Base-by-base conservation (phyloP, 2,113 vertebrate genomes). In the Mastomys coucha region DNA sequence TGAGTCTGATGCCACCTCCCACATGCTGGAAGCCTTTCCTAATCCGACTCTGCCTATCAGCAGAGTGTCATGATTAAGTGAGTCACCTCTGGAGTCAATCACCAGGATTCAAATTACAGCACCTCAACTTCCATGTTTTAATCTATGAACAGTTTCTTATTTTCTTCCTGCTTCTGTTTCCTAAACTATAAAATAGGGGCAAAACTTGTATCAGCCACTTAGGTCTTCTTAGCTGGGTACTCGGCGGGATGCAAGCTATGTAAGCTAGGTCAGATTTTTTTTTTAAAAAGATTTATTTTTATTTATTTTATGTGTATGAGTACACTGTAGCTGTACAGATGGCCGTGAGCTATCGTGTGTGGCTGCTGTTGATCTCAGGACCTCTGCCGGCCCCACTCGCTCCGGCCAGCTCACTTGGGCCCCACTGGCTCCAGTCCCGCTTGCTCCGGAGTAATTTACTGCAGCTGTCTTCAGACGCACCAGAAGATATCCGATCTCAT, bases 111-210 rank as follows among this genome's bases (percentile, higher is more conserved):
- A 72, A 28, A 76, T 89, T n/a, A 33, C 5, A 19, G 77, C 39
- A 87, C 31, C 16, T 80, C 72, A 76, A 72, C 80, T 86, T 91
- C 22, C 12, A 82, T 86, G 39, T 39, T 53, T 93, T 67, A 58
- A 28, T 75, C 70, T 94, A 88, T 76, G 45, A 95, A 90, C 49
- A 73, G 53, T 53, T 87, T 91, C 88, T 36, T 87, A 51, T 72
- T 82, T 77, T 88, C 69, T 93, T 77, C 33, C 13, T 49, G 7
- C 73, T 65, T 89, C 33, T 45, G 42, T 76, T 89, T 96, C 11
- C 60, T 39, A 4, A 49, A 51, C 60, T 69, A 6, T 92, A 94
- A 82, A 95, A n/a, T 65, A 26, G 65, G 22, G 12, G 58, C 14
- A 67, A 92, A 49, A 86, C 42, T 49, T 49, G 4, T 77, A 60